Percentiles rank a stretch among this genome's conserved stretches.
Evolutionary conservation across 2,888 invertebrate genomes (phyloP).

Genomic region (Eupithecia subumbrata): DNA sequence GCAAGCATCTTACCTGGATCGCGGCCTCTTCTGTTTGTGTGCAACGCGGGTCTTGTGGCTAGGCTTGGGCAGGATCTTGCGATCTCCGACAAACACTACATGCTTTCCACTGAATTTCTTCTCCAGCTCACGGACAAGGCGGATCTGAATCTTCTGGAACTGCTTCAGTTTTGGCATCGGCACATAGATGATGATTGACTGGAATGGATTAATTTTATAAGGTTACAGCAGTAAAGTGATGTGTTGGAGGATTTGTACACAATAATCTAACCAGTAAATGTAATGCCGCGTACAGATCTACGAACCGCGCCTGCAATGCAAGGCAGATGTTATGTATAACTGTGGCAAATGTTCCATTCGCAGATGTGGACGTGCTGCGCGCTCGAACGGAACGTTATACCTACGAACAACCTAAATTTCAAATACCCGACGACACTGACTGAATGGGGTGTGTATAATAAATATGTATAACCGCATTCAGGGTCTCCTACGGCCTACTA

Average conservation of each 20-base stretch:
- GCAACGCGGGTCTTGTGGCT: conserved; percentile 95
- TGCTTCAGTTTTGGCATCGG: conserved; percentile 98
- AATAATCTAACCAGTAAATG: not conserved
- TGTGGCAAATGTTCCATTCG: too few relatives aligned
- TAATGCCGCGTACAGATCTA: too few relatives aligned
- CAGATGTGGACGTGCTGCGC: too few relatives aligned
- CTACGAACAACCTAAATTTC: too few relatives aligned
- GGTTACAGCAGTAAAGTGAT: not conserved
- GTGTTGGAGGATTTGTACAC: not conserved
- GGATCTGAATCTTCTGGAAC: conserved; percentile 98
- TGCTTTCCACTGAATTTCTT: conserved; percentile 99
- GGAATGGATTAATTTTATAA: conserved; percentile 58
- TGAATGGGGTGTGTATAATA: too few relatives aligned
- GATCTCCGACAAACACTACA: conserved; percentile 98
- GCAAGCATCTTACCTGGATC: conserved; percentile 80
- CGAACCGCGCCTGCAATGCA: too few relatives aligned
- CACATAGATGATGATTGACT: conserved; percentile 99
- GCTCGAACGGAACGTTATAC: too few relatives aligned
- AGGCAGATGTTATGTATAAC: too few relatives aligned
- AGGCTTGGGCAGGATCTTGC: conserved; percentile 98
- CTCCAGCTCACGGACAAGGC: conserved; percentile 98
- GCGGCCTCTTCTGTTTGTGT: conserved; percentile 90
- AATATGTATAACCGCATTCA: too few relatives aligned
- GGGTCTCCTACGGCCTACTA: too few relatives aligned
- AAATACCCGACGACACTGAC: too few relatives aligned